phyloP scores from a whole-genome alignment of 2,888 invertebrate genomes.

The Campoplex capitator region DNA sequence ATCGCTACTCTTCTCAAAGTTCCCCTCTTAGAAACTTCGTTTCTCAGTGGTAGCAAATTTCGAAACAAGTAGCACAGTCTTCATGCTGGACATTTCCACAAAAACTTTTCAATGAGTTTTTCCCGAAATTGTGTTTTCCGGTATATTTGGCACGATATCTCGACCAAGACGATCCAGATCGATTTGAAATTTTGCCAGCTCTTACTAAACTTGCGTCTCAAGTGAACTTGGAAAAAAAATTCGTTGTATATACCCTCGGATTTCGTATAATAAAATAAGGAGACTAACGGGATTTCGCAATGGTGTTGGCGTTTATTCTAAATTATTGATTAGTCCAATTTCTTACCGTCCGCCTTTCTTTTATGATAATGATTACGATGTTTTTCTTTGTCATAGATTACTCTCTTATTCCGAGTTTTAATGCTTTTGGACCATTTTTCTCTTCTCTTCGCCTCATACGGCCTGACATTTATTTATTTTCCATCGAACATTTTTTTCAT shows the following conservation, averaged over 20 bases:
- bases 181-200: slow-evolving; percentile 13
- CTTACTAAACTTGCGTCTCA: neutral
- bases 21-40: neutral
- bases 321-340: too few species aligned
- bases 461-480: neutral
- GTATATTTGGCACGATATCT: slow-evolving; percentile 7
- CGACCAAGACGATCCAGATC: neutral
- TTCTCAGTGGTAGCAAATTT: neutral
- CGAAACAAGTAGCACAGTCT: neutral
- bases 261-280: neutral
- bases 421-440: neutral
- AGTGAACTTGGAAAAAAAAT: neutral
- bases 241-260: neutral
- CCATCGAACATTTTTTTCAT: neutral
- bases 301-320: too few species aligned
- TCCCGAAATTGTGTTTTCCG: slow-evolving; percentile 5
- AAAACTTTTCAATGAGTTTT: slow-evolving; percentile 13
- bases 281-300: too few species aligned
- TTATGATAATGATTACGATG: too few species aligned
- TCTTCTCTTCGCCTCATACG: neutral
- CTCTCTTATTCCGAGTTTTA: neutral
- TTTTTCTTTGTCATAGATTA: too few species aligned
- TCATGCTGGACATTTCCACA: neutral
- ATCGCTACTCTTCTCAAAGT: neutral
- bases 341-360: too few species aligned